Evolutionary conservation across 2,888 invertebrate genomes (phyloP).

Genomic region (Melinaea menophilus): DNA sequence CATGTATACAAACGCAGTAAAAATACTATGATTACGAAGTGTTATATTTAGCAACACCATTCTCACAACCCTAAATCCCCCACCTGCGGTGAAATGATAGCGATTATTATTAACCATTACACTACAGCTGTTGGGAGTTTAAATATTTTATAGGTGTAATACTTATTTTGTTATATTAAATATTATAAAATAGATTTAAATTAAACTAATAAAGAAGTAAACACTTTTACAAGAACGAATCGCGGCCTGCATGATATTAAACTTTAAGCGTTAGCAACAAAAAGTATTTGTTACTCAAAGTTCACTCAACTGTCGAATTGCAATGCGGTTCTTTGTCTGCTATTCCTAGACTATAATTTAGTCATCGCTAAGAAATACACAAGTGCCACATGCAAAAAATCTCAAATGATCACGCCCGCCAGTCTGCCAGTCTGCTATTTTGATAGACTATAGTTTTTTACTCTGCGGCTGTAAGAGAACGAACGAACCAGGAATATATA

Average conservation of each 20-base stretch:
- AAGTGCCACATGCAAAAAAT: slow-evolving; percentile 39
- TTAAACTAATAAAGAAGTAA: background rate
- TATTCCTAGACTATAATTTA: slow-evolving; percentile 38
- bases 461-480: slow-evolving; percentile 31
- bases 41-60: background rate
- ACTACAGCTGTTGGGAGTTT: background rate
- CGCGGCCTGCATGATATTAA: background rate
- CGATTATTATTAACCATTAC: background rate
- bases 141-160: background rate
- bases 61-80: background rate
- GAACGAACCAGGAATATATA: slow-evolving; percentile 1
- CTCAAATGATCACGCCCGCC: slow-evolving; percentile 24
- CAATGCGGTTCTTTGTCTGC: slow-evolving; percentile 44
- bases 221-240: background rate
- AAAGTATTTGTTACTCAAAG: slow-evolving; percentile 24
- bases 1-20: slow-evolving; percentile 3
- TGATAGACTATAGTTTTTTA: slow-evolving; percentile 30
- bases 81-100: slow-evolving; percentile 4
- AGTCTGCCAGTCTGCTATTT: slow-evolving; percentile 21
- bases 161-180: no score
- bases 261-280: slow-evolving; percentile 12
- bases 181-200: no score
- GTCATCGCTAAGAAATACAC: slow-evolving; percentile 42
- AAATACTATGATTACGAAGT: slow-evolving; percentile 7
- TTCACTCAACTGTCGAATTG: slow-evolving; percentile 49